Base-by-base conservation (phyloP, 2,888 invertebrate genomes). In the Coecobrya sp. region DNA sequence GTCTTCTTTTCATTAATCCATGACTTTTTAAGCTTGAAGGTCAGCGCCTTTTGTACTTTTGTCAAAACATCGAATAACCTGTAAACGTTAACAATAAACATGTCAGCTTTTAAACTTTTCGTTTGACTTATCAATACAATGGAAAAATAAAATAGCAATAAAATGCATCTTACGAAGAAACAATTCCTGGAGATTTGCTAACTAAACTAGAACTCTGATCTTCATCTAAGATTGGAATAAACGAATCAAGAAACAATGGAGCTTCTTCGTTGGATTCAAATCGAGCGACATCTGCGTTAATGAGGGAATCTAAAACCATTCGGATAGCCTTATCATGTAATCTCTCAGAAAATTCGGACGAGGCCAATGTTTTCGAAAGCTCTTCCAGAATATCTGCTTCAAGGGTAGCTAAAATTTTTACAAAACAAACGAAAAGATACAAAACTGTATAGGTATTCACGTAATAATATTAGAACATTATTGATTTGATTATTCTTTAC, bases 281-380 rank as follows among this genome's bases (percentile, higher is more conserved):
- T 19, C 91, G 62, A 19, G 52, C 49, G 16, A 52, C 36, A 19
- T 91, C 91, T 7, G 91, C 86, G 62, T 65, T 91, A 3, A 91
- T 13, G 4, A 91, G 30, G 22, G 91, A 45, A 16, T 91, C 91
- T 25, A 91, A 49, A 10, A 91, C 86, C 91, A 91, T 91, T 79
- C 81, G 27, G n/a, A 79, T 55, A 30, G 91, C 91, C 59, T 91
- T 91, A 19, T 79, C 81, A 52, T 52, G 45, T 11, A 91, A 65
- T 55, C 91, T 45, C 1, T 49, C 65, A 2, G 91, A 86, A 79
- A 91, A 91, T 5, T 79, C 65, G 10, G 91, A 45, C 0, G 65
- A 42, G n/a, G 79, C 42, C 49, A 91, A 49, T 16, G 86, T 68
- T 11, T 52, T 59, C 0, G 85, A 59, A 42, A 90, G 27, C 27